Base-by-base conservation (phyloP, 2,888 invertebrate species). In the Eremobia ochroleuca region DNA sequence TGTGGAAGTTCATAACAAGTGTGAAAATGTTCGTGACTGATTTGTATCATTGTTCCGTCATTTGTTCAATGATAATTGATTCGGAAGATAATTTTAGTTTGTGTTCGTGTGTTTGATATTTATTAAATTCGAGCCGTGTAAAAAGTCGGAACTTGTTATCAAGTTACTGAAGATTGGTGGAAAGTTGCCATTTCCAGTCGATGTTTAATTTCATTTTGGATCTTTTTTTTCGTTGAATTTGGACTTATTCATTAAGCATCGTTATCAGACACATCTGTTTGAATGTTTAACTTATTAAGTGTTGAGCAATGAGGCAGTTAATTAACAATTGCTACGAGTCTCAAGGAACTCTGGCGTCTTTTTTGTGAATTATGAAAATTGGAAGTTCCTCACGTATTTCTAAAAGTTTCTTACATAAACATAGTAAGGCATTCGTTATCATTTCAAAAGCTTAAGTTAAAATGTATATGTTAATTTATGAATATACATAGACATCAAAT, bases 21-120 rank as follows among this genome's bases (percentile, higher is more conserved):
- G 92, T 93, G 91, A 92, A 92, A 93, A 92, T 92, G 85, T 91
- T 89, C 90, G 92, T 92, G 90, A 91, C 91, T 82, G 87, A 88
- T 90, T 82, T 65, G 31, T 73, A 31, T 34, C 69, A 81, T 88
- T 90, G 87, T 90, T 86, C 77, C 70, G 79, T 76, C 79, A 82
- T 80, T 84, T 86, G 79, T 79, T 73, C 31, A 68, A 68, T 67
- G 18, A 55, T 73, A 59, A 76, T 77, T 55, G 67, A 71, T 77
- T 76, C 71, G 5, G 46, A 67, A 72, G 31, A 40, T 52, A 43
- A 46, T 34, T 68, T 76, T 73, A 46, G 65, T 76, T 83, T 79
- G 65, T 59, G 21, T 55, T 31, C 28, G 31, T 31, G 61, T 34
- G 40, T 43, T 83, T 62, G 28, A 49, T 67, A 40, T 71, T 37